A percentile compares a stretch with the other conserved stretches of the same genome.
Evolutionary conservation across 2,797 vertebrate genomes (phyloP).

Genomic region (Bradypus variegatus): DNA sequence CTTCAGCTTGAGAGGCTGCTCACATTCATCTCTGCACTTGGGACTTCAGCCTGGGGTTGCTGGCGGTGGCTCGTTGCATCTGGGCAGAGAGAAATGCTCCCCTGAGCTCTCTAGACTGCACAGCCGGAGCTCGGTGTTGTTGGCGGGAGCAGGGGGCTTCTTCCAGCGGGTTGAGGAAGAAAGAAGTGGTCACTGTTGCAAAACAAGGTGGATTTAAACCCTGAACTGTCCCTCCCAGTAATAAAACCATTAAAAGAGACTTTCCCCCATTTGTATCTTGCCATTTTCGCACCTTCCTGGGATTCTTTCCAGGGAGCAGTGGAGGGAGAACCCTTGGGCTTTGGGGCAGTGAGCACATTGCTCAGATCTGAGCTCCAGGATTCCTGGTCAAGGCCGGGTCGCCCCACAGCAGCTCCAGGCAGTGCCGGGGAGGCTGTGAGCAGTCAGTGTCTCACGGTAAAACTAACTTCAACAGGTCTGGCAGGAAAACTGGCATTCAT

Average conservation of each 20-base stretch:
- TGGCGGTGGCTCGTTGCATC: fast-evolving
- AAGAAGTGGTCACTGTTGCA: neutral
- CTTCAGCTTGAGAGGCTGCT: neutral
- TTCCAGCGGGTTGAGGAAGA: neutral
- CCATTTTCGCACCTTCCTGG: neutral
- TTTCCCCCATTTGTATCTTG: neutral
- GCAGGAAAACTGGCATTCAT: neutral
- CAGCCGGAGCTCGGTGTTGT: neutral
- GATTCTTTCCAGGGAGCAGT: neutral
- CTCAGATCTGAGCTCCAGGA: neutral
- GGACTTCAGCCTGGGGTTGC: neutral
- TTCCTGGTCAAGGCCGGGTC: neutral
- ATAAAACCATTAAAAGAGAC: neutral
- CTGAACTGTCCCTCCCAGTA: neutral
- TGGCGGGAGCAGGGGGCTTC: neutral
- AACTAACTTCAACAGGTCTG: neutral
- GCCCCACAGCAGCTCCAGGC: neutral
- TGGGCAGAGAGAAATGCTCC: neutral
- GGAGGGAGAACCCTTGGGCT: neutral
- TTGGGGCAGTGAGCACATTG: fast-evolving
- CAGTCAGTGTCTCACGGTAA: neutral
- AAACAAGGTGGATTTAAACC: neutral
- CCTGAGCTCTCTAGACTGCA: neutral
- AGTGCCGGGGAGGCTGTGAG: neutral
- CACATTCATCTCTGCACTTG: neutral